Base-by-base conservation (phyloP, 2,888 invertebrate species). In the Ditula angustiorana region DNA sequence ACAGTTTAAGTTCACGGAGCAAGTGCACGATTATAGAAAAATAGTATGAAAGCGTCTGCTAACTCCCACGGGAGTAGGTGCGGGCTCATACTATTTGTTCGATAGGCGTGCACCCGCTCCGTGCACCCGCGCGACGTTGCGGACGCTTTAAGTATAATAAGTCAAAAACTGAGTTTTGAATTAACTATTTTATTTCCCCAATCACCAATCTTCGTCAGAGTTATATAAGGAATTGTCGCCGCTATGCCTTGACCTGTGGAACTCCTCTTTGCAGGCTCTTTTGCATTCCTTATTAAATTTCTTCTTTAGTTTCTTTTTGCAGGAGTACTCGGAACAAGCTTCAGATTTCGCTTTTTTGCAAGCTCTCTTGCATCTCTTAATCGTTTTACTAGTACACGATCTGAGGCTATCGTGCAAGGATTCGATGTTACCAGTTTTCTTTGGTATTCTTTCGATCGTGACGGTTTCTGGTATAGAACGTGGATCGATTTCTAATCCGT, bases 271-370 rank as follows among this genome's bases (percentile, higher is more conserved):
- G 57, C 87, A 87, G 24, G 69, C 69, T 0, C 19, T 63, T 35
- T 77, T 80, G 53, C 87, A 87, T 33, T 76, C 67, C 21, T 69
- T 80, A 60, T 75, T 85, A 1, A 81, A 76, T 0, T 53, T 49
- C 1, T 56, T 76, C 49, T 77, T 85, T 67, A 82, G 69, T 5
- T 67, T 71, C 1, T 37, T 71, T 1, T 59, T 74, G 53, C 86
- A 86, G 5, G 63, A 66, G 33, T 74, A 80, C 0, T 67, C 56
- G 0, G 30, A 5, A 28, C 85, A 86, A 0, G 73, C 68, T 10
- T 61, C 16, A 7, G 13, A 28, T 16, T 49, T 49, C 3, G 49
- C 7, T 16, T 11, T 49, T 8, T 28, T 28, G 16, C 86, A 86
- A 0, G 85, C 81, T 23, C 67, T 74, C 4, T 2, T 63, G 47